Conservation (phyloP, 2,113 vertebrate genomes). For the Archilochus colubris region DNA sequence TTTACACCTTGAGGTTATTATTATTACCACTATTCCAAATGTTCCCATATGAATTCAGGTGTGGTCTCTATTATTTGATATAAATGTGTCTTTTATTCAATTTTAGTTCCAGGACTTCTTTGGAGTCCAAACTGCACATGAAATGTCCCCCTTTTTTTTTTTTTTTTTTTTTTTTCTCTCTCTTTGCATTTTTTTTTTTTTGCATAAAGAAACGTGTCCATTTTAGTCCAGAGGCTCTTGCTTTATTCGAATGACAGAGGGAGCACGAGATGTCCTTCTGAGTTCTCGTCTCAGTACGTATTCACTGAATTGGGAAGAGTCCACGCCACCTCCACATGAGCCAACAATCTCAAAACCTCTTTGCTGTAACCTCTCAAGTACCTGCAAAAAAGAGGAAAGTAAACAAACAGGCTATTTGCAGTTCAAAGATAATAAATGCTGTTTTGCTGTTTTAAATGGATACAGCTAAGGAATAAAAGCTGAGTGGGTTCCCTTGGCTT, state of each 20-base stretch:
- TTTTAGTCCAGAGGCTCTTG: constrained; percentile 89
- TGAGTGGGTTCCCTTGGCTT: neutral
- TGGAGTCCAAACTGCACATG: constrained; percentile 75
- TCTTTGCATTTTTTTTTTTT: constrained; percentile 9
- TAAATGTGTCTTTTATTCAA: constrained; percentile 80
- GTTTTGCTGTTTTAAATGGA: neutral
- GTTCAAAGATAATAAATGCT: neutral
- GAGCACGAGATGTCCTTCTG: constrained; percentile 79
- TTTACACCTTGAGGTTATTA: constrained; percentile 76
- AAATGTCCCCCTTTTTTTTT: constrained; percentile 55
- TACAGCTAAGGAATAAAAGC: neutral
- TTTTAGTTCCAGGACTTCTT: constrained; percentile 76
- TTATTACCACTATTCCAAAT: constrained; percentile 74
- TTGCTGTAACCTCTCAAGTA: constrained; percentile 92
- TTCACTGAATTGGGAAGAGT: constrained; percentile 96
- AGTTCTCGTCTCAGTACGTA: constrained; percentile 89
- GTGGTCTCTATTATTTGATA: constrained; percentile 79
- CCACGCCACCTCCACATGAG: constrained; percentile 92
- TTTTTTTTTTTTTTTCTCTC: neutral
- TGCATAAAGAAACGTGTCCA: constrained; percentile 75
- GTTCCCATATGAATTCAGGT: constrained; percentile 80
- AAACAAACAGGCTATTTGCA: neutral
- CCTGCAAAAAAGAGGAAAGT: constrained; percentile 75
- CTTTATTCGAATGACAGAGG: constrained; percentile 89
- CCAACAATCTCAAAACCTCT: constrained; percentile 91